Percentiles rank a stretch among this genome's conserved stretches.
These are phyloP conservation scores for Tinamus guttatus DNA, from an alignment of 2,113 vertebrate species.

Conservation along the genomic window DNA sequence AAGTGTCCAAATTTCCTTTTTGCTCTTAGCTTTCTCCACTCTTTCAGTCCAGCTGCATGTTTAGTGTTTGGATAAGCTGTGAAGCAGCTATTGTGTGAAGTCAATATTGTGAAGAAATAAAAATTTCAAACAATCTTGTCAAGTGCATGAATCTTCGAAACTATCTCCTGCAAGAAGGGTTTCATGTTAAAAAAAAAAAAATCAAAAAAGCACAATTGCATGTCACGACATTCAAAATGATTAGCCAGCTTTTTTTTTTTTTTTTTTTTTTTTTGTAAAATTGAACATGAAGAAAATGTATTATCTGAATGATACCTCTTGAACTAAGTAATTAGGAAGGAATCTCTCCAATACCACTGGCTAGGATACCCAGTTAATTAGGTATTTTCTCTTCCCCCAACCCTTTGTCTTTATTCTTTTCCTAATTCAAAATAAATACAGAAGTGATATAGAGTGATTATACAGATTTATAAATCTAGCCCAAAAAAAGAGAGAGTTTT, in stretches of 20 bases:
- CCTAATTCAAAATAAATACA: background rate
- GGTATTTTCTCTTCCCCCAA: accelerated
- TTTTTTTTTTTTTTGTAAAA: background rate
- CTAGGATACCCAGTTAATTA: background rate
- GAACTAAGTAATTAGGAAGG: background rate
- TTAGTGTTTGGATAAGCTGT: background rate
- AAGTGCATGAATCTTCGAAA: background rate
- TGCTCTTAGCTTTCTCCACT: background rate
- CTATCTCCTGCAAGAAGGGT: background rate
- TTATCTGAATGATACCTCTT: background rate
- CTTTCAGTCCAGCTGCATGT: background rate
- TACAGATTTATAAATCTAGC: background rate
- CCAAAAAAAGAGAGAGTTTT: background rate
- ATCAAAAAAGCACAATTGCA: background rate
- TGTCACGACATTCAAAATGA: accelerated
- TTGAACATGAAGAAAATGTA: background rate
- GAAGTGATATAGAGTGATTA: too few species aligned
- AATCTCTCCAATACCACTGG: background rate
- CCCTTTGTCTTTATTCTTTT: background rate
- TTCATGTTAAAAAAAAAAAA: background rate
- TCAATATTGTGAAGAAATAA: background rate
- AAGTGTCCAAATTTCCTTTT: background rate
- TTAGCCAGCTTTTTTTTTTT: background rate
- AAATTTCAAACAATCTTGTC: background rate
- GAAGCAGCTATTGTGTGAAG: accelerated